These are phyloP conservation scores for Tupaia chinensis DNA, from an alignment of 2,113 vertebrate species.

Conservation along the genomic window DNA sequence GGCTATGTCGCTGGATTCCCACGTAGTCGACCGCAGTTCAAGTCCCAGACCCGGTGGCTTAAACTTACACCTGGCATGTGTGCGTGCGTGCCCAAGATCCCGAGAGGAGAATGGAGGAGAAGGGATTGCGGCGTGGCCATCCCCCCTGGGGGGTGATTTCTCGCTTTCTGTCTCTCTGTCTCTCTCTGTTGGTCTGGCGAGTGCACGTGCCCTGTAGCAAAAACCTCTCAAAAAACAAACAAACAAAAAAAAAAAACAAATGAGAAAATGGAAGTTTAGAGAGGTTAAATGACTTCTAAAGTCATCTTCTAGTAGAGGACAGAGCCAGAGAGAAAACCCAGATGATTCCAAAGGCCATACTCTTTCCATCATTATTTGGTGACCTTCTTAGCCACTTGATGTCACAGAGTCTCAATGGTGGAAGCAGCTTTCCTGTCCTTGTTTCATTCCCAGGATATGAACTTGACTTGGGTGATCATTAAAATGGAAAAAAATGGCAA, in stretches of 20 bases:
- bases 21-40: no score
- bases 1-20: no score
- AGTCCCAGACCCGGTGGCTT: no score
- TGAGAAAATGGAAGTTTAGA: background rate
- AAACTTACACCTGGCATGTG: no score
- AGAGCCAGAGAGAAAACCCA: constrained; percentile 1
- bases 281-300: background rate
- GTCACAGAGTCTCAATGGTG: background rate
- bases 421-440: background rate
- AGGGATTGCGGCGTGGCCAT: no score
- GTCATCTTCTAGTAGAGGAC: background rate
- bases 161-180: no score
- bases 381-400: background rate
- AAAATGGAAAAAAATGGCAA: background rate
- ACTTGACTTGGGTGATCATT: background rate
- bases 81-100: no score
- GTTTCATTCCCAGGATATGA: background rate
- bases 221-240: no score
- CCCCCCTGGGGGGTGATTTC: no score
- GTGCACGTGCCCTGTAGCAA: no score
- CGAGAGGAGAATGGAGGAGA: no score
- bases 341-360: background rate
- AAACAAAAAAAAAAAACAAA: background rate
- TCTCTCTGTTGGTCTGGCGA: no score
- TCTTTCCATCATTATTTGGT: background rate